Conservation (phyloP, 2,888 invertebrate genomes). For the Malthinus flaveolus region DNA sequence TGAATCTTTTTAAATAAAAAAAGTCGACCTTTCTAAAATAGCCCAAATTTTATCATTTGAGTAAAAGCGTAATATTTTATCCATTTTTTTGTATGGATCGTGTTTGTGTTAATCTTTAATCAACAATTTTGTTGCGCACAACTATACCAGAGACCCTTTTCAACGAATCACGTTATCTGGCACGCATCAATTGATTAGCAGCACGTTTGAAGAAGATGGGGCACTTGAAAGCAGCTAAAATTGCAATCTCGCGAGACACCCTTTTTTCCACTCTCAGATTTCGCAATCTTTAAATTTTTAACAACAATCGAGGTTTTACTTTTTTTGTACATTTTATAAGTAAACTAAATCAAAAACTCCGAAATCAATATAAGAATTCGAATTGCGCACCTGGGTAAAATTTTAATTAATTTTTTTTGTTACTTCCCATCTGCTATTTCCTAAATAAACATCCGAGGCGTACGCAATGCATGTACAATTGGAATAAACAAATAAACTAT, state of each 20-base stretch:
- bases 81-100: no score
- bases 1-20: no score
- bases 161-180: conserved; percentile 9
- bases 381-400: no score
- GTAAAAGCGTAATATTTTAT: neutral
- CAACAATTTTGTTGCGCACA: conserved; percentile 3
- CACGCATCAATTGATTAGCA: conserved; percentile 17
- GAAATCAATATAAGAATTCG: no score
- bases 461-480: no score
- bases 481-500: no score
- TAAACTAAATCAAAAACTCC: neutral
- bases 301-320: neutral
- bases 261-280: conserved; percentile 5
- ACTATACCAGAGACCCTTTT: conserved; percentile 3
- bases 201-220: conserved; percentile 18
- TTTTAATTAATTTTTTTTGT: no score
- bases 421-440: no score
- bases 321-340: neutral
- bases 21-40: no score
- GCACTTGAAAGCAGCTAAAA: conserved; percentile 15
- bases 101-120: conserved; percentile 1
- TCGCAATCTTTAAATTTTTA: neutral
- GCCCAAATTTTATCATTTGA: conserved; percentile 3
- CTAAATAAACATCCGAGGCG: no score
- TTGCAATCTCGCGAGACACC: conserved; percentile 11